These are phyloP conservation scores for Crotalus tigris DNA, from an alignment of 2,113 vertebrate genomes.

Conservation along the genomic window DNA sequence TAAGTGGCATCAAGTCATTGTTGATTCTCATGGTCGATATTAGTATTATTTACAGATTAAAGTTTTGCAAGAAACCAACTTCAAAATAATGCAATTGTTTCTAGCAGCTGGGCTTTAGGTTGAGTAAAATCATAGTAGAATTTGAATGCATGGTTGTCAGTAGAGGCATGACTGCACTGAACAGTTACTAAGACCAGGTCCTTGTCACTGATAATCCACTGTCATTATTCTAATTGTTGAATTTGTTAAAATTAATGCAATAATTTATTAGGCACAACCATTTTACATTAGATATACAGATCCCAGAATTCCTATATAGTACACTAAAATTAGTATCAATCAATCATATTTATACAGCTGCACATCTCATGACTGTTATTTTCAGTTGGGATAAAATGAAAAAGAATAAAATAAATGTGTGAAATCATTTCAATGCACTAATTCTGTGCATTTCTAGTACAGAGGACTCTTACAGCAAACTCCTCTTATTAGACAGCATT, in stretches of 20 bases:
- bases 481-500: not conserved
- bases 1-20: not conserved
- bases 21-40: not conserved
- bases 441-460: not conserved
- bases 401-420: not conserved
- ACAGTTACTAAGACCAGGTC: not conserved
- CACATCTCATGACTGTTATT: not conserved
- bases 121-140: not conserved
- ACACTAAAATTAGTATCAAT: not conserved
- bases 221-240: not conserved
- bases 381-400: not conserved
- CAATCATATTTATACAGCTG: not conserved
- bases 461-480: not conserved
- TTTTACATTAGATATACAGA: not conserved
- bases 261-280: not conserved
- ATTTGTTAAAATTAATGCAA: not conserved
- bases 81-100: not conserved
- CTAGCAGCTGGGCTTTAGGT: not conserved
- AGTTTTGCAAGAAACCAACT: not conserved
- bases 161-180: not conserved
- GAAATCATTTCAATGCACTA: not conserved
- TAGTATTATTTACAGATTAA: not conserved
- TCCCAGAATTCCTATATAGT: not conserved
- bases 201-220: not conserved
- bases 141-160: not conserved